Conservation (phyloP, 1,140 invertebrate genomes). For the Colletes gigas region DNA sequence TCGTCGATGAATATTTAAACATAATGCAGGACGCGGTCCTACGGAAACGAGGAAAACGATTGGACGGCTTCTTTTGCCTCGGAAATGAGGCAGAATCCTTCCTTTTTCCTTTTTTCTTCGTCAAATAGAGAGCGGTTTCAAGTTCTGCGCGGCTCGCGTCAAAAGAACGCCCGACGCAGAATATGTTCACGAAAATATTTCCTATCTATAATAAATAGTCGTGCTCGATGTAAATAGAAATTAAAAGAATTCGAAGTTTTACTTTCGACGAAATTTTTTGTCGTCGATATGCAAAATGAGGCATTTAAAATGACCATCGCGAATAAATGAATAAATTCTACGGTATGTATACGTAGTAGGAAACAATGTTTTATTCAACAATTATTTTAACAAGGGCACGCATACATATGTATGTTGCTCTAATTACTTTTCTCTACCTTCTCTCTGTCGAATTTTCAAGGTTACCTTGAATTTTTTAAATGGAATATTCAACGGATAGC, state of each 20-base stretch:
- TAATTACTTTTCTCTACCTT: too few species aligned
- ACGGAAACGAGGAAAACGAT: constrained; percentile 24
- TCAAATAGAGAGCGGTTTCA: constrained; percentile 48
- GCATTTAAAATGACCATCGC: too few species aligned
- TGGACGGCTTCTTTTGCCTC: constrained; percentile 43
- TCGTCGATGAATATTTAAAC: constrained; percentile 71
- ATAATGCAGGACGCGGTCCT: constrained; percentile 43
- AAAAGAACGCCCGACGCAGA: not conserved
- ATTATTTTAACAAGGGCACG: too few species aligned
- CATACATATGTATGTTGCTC: too few species aligned
- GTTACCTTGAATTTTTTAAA: too few species aligned
- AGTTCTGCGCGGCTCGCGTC: constrained; percentile 22
- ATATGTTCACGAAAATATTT: constrained; percentile 11
- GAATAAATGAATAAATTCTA: too few species aligned
- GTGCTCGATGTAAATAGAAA: not conserved
- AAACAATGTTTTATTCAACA: too few species aligned
- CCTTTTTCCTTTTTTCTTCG: constrained; percentile 1
- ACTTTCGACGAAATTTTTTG: too few species aligned
- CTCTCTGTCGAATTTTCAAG: too few species aligned
- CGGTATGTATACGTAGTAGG: too few species aligned
- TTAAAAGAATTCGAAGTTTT: not conserved
- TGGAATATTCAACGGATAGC: too few species aligned
- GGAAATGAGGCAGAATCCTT: constrained; percentile 48
- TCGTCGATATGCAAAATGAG: too few species aligned
- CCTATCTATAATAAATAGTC: not conserved